Evolutionary conservation across 2,113 vertebrate species (phyloP).

Genomic region (Podarcis muralis): DNA sequence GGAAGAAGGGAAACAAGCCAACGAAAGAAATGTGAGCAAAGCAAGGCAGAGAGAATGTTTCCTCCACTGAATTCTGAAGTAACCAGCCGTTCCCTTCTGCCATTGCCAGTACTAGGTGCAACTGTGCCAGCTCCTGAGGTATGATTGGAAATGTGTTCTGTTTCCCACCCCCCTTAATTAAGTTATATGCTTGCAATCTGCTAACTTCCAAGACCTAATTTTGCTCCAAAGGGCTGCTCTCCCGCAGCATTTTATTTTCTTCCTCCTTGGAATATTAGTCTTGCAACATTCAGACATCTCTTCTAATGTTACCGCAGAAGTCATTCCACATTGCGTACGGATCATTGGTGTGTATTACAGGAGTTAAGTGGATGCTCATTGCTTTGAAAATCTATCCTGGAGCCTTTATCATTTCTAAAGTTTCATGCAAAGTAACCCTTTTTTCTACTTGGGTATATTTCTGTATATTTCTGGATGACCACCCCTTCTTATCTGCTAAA

Average conservation of each 20-base stretch:
- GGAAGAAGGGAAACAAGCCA: conserved; percentile 1
- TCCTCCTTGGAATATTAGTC: conserved; percentile 28
- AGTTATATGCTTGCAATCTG: conserved; percentile 52
- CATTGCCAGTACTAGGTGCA: conserved; percentile 33
- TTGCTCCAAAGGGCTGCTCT: conserved; percentile 42
- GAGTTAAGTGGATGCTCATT: accelerated
- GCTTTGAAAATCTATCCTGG: background rate
- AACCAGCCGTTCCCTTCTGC: conserved; percentile 45
- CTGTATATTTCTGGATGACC: background rate
- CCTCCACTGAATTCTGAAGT: conserved; percentile 30
- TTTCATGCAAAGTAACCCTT: background rate
- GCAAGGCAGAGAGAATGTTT: background rate
- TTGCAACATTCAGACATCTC: conserved; percentile 40
- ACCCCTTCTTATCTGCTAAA: background rate
- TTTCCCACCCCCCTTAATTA: conserved; percentile 59
- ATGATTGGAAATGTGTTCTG: conserved; percentile 43
- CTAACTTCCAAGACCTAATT: conserved; percentile 43
- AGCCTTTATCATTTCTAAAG: background rate
- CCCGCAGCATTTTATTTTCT: conserved; percentile 51
- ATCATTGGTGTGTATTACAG: background rate
- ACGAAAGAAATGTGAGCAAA: conserved; percentile 9
- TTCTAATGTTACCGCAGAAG: conserved; percentile 29
- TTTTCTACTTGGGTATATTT: background rate
- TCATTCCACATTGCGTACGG: background rate
- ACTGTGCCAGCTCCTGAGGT: conserved; percentile 21